Evolutionary conservation across 2,888 invertebrate species (phyloP), one percentile per base, ranked within the genome.

Genomic region (Morpho achilles): DNA sequence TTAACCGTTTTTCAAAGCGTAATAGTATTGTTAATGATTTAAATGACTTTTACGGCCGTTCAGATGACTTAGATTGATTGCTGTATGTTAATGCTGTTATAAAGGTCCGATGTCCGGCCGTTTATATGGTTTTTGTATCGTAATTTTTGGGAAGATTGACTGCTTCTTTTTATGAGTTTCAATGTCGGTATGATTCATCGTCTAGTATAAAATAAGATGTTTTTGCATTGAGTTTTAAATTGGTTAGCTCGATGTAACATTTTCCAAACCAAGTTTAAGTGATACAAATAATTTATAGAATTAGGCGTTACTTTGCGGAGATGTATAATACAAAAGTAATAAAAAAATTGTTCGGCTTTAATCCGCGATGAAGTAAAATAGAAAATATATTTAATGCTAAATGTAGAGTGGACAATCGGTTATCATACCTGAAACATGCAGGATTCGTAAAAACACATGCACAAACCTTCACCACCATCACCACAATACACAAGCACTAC

Each of bases 11-110:
- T 67, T 72, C 76, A 69, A 66, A 67, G 71, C 73, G 76, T 82
- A 82, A 83, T 84, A 79, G 76, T 76, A 76, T 78, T 78, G 82
- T 83, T 83, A 83, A 83, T 79, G 79, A 75, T 78, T 77, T 69
- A 78, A 79, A 72, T 68, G 82, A 81, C 80, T 79, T 84, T 82
- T 79, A 84, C 79, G 68, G 73, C 67, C 78, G 71, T 76, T 83
- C 76, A 70, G 68, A 76, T 80, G 83, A 86, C 83, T 82, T 76
- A 84, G 82, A 86, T 84, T 80, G 80, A 84, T 84, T 76, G 73
- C 70, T 67, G 56, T 53, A 61, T 64, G 62, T 60, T 68, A 65
- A 68, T 62, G 56, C 51, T 48, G 62, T 57, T 58, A 60, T 67
- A 62, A 65, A 67, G 66, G 50, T 62, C 59, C 50, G 47, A 40